Evolutionary conservation across 23 tunicate species (phyloP), one percentile per base, ranked within the genome.

Genomic region (Ciona savignyi): DNA sequence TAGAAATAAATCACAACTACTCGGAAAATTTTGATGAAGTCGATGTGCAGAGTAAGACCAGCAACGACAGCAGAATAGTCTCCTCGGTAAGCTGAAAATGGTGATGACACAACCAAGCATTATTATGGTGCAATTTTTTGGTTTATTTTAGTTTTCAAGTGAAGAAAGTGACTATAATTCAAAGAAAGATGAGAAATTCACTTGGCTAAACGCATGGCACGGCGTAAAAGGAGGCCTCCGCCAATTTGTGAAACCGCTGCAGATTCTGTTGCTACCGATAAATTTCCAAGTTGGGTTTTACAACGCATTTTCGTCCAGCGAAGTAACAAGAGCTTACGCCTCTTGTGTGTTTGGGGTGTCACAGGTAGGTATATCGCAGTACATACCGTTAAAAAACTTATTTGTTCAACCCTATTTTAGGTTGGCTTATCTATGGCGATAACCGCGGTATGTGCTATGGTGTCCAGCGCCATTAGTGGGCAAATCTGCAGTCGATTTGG

Each of bases 331-430:
- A 31, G 51, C 48, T 1, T 69, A 3, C 22, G 73, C 34, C 51
- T 69, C 73, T 29, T 69, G 73, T 31, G 24, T 69, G 1, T 69
- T 30, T 22, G 73, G 73, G 15, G 73, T 69, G 48, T 34, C 73
- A 3, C 48, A 69, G 73, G 73, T 69, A 69, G 21, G 56, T 42
- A 42, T 42, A 6, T 42, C 56, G 15, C 56, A n/a, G n/a, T n/a
- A n/a, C n/a, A n/a, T n/a, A n/a, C n/a, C n/a, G n/a, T n/a, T n/a
- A n/a, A n/a, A n/a, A n/a, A n/a, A n/a, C n/a, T n/a, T n/a, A n/a
- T n/a, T n/a, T n/a, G n/a, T n/a, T n/a, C n/a, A n/a, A n/a, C n/a
- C n/a, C n/a, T n/a, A n/a, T 42, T 15, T 15, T 15, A 42, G 56
- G 56, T 42, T 42, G 56, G 56, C 9, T 6, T 42, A 42, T 42